phyloP scores from a whole-genome alignment of 1,140 invertebrate species.

The Cataglyphis hispanica region DNA sequence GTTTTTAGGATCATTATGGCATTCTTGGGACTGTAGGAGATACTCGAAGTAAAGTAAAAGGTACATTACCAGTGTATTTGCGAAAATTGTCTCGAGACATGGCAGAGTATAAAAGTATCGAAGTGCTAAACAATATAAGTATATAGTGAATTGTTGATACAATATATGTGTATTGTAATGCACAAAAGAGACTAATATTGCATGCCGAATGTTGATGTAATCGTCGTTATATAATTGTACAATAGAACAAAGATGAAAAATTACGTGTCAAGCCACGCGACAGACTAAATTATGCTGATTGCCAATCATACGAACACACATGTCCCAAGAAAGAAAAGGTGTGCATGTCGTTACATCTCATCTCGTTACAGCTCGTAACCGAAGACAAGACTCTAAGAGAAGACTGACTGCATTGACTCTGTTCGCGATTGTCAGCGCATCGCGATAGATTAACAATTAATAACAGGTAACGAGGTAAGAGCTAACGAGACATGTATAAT shows the following conservation, averaged over 20 bases:
- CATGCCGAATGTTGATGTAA: constrained; percentile 19
- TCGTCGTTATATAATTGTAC: constrained; percentile 22
- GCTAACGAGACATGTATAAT: neutral
- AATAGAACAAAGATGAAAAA: constrained; percentile 45
- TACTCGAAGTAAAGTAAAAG: constrained; percentile 5
- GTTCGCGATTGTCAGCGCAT: neutral
- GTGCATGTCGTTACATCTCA: constrained; percentile 58
- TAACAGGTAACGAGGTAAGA: neutral
- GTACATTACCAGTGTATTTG: neutral
- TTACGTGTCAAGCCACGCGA: constrained; percentile 41
- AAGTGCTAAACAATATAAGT: neutral
- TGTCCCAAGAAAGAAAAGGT: constrained; percentile 46
- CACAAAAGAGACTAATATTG: neutral
- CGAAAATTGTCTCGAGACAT: neutral
- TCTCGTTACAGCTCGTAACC: constrained; percentile 21
- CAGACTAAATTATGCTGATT: constrained; percentile 61
- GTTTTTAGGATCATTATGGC: neutral
- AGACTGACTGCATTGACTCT: constrained; percentile 5
- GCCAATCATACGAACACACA: constrained; percentile 17
- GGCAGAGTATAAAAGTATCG: neutral
- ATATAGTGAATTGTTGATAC: constrained; percentile 4
- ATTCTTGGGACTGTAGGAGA: neutral
- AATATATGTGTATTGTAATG: neutral
- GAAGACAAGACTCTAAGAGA: constrained; percentile 34
- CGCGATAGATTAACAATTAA: constrained; percentile 10